Evolutionary conservation across 2,888 invertebrate species (phyloP), one percentile per base, ranked within the genome.

Genomic region (Perithous albicinctus): DNA sequence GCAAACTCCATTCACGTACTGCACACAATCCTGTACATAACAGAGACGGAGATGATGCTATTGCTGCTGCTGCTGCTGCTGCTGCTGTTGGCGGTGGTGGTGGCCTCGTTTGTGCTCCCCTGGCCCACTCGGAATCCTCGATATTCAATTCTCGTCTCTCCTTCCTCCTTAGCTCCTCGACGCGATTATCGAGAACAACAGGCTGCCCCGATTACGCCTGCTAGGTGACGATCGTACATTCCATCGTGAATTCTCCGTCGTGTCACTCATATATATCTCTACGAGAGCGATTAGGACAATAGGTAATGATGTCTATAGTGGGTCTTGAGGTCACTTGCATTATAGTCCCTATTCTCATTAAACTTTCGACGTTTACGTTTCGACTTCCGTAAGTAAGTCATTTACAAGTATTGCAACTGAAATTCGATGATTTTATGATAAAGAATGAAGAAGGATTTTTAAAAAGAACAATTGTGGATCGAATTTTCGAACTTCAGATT

Each of bases 101-200:
- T 56, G 54, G 64, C 64, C 54, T 32, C 43, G 64, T 38, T n/a
- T 46, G 46, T 72, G 72, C 10, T 51, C 41, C 51, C 66, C 64
- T 56, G 48, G 73, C 29, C 63, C 63, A 76, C 70, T 75, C 64
- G 80, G 70, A 75, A 80, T 80, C 41, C 75, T 75, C 80, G 75
- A 80, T 80, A 80, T 80, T 80, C 80, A 75, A 80, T 80, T 80
- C 75, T 69, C 70, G 46, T 70, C 74, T 38, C 69, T 70, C 70
- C 70, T 56, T 72, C 72, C 72, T 80, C 80, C 80, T 76, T 76
- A 64, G 64, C 56, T 75, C n/a, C 56, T 69, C 56, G 38, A 32
- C 70, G 64, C 64, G 75, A 75, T 76, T 41, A 75, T 54, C 35
- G 63, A 29, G 54, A 59, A 70, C 64, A 80, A 63, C 51, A 80